Evolutionary conservation across 2,113 vertebrate genomes (phyloP).

Genomic region (Catharus fuscescens): DNA sequence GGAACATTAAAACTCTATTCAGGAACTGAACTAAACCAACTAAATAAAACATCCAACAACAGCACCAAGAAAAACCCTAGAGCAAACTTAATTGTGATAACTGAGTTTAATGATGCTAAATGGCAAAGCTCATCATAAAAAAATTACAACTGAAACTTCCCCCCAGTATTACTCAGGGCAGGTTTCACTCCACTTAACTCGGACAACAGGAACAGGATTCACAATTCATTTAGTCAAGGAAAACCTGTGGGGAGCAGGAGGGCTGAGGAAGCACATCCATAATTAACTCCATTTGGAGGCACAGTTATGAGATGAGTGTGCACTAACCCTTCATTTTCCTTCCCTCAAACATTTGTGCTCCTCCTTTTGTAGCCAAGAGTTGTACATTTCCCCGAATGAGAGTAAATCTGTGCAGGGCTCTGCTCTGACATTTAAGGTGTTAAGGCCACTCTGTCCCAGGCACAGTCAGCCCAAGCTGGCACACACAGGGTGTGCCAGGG

Average conservation of each 20-base stretch:
- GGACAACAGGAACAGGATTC: not conserved
- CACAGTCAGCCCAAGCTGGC: not conserved
- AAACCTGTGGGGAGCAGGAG: not conserved
- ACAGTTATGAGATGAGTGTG: not conserved
- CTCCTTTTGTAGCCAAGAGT: not conserved
- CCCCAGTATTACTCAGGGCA: not conserved
- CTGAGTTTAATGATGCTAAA: not conserved
- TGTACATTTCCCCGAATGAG: not conserved
- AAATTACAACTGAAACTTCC: not conserved
- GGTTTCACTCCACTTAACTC: not conserved
- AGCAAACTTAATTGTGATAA: not conserved
- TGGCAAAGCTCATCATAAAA: not conserved
- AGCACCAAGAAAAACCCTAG: not conserved
- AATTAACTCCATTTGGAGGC: not conserved
- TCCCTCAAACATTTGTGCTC: not conserved
- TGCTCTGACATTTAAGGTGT: not conserved
- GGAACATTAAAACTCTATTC: not conserved
- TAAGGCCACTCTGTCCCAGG: not conserved
- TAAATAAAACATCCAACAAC: not conserved
- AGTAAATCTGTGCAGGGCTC: not conserved
- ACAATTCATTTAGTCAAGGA: not conserved
- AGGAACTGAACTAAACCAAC: not conserved
- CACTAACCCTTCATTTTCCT: not conserved
- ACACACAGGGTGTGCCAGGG: not conserved
- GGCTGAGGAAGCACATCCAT: not conserved